A percentile compares a stretch with the other conserved stretches of the same genome.
Conservation (phyloP, 2,888 invertebrate species). For the Xanthia togata region DNA sequence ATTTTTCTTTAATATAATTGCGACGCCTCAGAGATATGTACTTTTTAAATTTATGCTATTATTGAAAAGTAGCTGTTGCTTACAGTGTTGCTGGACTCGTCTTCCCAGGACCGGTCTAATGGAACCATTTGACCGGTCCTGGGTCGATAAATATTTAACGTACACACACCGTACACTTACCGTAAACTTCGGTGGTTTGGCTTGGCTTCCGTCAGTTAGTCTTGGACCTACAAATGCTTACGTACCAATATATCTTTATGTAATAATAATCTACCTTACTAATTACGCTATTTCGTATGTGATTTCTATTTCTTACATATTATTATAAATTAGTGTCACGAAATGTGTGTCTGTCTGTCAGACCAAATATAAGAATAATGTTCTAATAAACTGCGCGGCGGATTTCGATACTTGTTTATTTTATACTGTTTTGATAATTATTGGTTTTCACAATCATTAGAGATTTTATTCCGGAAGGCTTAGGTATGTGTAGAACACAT, state of each 20-base stretch:
- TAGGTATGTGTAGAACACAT: neutral
- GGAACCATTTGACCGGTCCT: neutral
- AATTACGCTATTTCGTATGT: neutral
- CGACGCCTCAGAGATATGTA: neutral
- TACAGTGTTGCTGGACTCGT: neutral
- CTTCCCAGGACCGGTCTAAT: too few species aligned
- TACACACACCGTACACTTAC: too few species aligned
- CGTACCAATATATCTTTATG: neutral
- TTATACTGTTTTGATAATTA: too few species aligned
- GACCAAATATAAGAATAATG: neutral
- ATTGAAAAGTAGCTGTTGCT: neutral
- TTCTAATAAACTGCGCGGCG: neutral
- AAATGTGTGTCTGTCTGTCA: neutral
- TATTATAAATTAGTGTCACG: too few species aligned
- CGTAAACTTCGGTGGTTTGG: slow-evolving; percentile 9
- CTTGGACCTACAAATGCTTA: neutral
- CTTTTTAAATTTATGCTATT: neutral
- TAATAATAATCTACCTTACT: too few species aligned
- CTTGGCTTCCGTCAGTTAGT: neutral
- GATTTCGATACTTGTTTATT: too few species aligned
- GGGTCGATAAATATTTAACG: slow-evolving; percentile 28
- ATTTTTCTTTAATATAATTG: slow-evolving; percentile 1
- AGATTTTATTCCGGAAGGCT: neutral
- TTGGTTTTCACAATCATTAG: too few species aligned
- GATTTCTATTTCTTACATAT: neutral